Evolutionary conservation across 92 coral and sea anemone species (phyloP), one percentile per base, ranked within the genome.

Genomic region (Heliopora coerulea): DNA sequence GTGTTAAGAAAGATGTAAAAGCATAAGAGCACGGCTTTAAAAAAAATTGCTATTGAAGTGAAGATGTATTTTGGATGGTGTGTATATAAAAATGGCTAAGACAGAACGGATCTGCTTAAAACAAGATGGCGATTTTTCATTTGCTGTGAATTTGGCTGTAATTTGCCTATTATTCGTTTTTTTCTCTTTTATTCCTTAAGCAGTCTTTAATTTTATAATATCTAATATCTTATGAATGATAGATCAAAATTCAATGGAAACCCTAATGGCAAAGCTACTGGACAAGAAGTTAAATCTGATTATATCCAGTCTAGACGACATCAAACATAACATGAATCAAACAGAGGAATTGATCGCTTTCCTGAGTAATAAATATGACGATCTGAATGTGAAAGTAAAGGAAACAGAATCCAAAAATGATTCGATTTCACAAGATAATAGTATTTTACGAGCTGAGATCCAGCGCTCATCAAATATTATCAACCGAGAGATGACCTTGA

Each of bases 241-340:
- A n/a, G 52, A 46, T n/a, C 52, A 46, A 46, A 46, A 15, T 2
- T 46, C 52, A 46, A 10, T 46, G 7, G 52, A n/a, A n/a, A n/a
- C 7, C 14, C 7, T 46, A n/a, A 58, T 58, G 14, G 63, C 21
- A 25, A 58, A 32, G 4, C 37, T 58, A 10, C n/a, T 58, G 63
- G 63, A 58, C n/a, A 58, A 58, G 37, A 58, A 58, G 63, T 33
- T 58, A 14, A 58, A 11, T 58, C 63, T 33, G 31, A 58, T 58
- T 14, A 33, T 58, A 26, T 9, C 14, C 21, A 27, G 12, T 58
- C 33, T 58, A 14, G 63, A 58, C 15, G 63, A 58, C 37, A 31
- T 58, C 17, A 58, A 58, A 20, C 17, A 58, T 11, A 58, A 58
- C 32, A 58, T 58, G 8, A 33, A 27, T 11, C 14, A 58, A 19